Percentiles rank a stretch among this genome's conserved stretches.
Conservation (phyloP, 2,113 vertebrate genomes). For the mouse (Mus musculus) region GRCm39 chr13:111947001-111947500, state of each 20-base stretch:
- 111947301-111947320: background rate
- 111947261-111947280: background rate
- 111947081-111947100: slow-evolving; percentile 35
- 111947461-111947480: background rate
- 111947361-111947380: too few relatives aligned
- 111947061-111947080: slow-evolving; percentile 60
- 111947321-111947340: background rate
- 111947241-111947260: background rate
- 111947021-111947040: slow-evolving; percentile 68
- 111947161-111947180: background rate
- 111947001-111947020: slow-evolving; percentile 67
- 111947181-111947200: background rate
- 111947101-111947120: slow-evolving; percentile 51
- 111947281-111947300: background rate
- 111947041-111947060: slow-evolving; percentile 62
- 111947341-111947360: background rate
- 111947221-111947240: slow-evolving; percentile 22
- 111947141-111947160: slow-evolving; percentile 34
- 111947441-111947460: background rate
- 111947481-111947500: slow-evolving; percentile 22
- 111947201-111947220: background rate
- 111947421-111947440: background rate
- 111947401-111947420: background rate
- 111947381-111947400: background rate
- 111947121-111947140: background rate